These are phyloP conservation scores for Myotis pilosus DNA, from an alignment of 2,797 vertebrate species.

Conservation along the genomic window DNA sequence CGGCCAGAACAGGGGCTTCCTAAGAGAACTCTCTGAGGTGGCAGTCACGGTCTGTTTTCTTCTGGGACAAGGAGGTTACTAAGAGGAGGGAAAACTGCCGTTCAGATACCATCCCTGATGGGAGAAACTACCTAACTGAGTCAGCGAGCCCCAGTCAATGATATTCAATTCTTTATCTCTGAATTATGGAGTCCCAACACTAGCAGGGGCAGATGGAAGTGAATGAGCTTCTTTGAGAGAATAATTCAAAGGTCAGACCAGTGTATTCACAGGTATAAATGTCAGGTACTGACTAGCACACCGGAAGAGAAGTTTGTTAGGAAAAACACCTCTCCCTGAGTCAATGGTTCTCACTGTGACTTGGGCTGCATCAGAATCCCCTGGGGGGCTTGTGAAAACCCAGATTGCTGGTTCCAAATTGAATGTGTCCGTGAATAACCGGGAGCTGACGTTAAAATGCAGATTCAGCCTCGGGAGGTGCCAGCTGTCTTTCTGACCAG, in stretches of 20 bases:
- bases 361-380: neutral
- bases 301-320: neutral
- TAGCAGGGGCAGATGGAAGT: neutral
- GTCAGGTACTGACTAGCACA: neutral
- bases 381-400: neutral
- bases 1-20: neutral
- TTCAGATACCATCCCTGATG: neutral
- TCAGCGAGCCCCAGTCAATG: neutral
- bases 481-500: neutral
- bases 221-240: neutral
- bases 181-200: neutral
- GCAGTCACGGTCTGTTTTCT: neutral
- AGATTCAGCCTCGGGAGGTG: neutral
- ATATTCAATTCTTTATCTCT: neutral
- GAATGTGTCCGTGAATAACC: rapidly evolving
- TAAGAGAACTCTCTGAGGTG: neutral
- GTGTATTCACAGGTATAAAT: neutral
- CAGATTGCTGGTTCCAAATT: neutral
- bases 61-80: neutral
- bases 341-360: neutral
- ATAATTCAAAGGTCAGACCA: neutral
- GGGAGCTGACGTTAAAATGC: neutral
- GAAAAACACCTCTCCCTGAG: neutral
- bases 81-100: neutral
- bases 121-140: neutral